Evolutionary conservation across 1,140 invertebrate genomes (phyloP).

Genomic region (Andrena cerasifolii): DNA sequence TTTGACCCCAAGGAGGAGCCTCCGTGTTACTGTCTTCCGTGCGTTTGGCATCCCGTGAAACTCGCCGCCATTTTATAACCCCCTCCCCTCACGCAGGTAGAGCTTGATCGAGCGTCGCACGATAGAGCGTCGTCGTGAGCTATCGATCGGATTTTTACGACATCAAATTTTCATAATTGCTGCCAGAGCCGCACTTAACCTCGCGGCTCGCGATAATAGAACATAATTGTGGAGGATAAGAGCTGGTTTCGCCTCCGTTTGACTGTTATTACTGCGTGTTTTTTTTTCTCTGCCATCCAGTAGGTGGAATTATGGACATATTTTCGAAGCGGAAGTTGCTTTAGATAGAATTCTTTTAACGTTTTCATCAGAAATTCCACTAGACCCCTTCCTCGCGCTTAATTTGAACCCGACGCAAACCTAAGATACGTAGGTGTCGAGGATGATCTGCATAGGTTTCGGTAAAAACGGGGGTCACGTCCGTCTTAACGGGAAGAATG

Average conservation of each 20-base stretch:
- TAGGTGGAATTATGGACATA: constrained; percentile 11
- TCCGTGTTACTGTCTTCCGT: constrained; percentile 5
- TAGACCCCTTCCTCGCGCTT: neutral
- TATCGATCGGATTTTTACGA: constrained; percentile 47
- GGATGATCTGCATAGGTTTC: constrained; percentile 5
- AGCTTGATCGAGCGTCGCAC: neutral
- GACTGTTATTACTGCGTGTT: constrained; percentile 23
- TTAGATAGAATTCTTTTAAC: neutral
- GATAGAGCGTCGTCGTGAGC: neutral
- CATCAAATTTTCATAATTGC: constrained; percentile 52
- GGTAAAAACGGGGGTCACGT: constrained; percentile 18
- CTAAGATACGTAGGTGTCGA: neutral
- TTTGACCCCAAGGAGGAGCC: constrained; percentile 28
- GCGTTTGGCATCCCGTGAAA: neutral
- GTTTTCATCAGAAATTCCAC: neutral
- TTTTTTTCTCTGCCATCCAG: constrained; percentile 10
- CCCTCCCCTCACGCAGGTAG: too few relatives aligned
- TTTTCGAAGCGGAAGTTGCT: constrained; percentile 11
- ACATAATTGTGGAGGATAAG: constrained; percentile 36
- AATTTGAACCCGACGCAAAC: neutral
- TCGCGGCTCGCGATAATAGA: constrained; percentile 26
- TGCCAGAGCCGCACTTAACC: constrained; percentile 13
- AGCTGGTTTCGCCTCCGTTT: neutral
- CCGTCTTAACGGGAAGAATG: constrained; percentile 1
- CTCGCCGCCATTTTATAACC: neutral